A percentile compares a stretch with the other conserved stretches of the same genome.
phyloP scores from a whole-genome alignment of 2,797 vertebrate species.

The Arrhamphus sclerolepis region DNA sequence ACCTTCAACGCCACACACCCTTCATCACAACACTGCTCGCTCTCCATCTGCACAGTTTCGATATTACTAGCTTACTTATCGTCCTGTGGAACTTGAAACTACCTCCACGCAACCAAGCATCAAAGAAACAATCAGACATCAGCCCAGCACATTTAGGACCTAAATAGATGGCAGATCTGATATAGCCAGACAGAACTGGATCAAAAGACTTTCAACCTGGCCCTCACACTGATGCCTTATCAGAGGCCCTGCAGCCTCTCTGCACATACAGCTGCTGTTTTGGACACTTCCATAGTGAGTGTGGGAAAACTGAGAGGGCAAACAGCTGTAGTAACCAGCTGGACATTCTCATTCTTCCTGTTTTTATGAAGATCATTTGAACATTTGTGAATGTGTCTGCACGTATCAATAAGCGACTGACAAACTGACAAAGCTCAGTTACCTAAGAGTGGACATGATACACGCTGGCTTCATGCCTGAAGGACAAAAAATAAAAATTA shows the following conservation, averaged over 20 bases:
- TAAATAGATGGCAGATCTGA: conserved; percentile 24
- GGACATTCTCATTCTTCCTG: conserved; percentile 47
- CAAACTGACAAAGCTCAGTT: background rate
- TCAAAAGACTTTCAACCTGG: conserved; percentile 2
- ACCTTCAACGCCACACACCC: conserved; percentile 57
- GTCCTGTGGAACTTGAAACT: conserved; percentile 36
- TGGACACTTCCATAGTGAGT: conserved; percentile 13
- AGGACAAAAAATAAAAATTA: background rate
- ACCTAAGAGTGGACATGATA: background rate
- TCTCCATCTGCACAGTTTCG: conserved; percentile 54
- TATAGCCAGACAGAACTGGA: conserved; percentile 25
- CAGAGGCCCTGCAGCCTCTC: conserved; percentile 25
- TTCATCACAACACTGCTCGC: conserved; percentile 53
- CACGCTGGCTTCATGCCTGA: conserved; percentile 1
- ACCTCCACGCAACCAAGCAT: conserved; percentile 57
- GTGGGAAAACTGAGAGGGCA: conserved; percentile 36
- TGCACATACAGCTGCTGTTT: conserved; percentile 27
- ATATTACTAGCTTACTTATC: conserved; percentile 45
- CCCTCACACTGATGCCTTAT: conserved; percentile 20
- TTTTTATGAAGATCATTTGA: conserved; percentile 45
- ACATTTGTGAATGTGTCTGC: conserved; percentile 8
- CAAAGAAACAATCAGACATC: conserved; percentile 35
- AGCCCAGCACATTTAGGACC: conserved; percentile 25
- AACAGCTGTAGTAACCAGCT: conserved; percentile 57
- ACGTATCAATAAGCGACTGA: conserved; percentile 13